Evolutionary conservation across 2,888 invertebrate genomes (phyloP), one percentile per base, ranked within the genome.

Genomic region (Matsumyia berberina): DNA sequence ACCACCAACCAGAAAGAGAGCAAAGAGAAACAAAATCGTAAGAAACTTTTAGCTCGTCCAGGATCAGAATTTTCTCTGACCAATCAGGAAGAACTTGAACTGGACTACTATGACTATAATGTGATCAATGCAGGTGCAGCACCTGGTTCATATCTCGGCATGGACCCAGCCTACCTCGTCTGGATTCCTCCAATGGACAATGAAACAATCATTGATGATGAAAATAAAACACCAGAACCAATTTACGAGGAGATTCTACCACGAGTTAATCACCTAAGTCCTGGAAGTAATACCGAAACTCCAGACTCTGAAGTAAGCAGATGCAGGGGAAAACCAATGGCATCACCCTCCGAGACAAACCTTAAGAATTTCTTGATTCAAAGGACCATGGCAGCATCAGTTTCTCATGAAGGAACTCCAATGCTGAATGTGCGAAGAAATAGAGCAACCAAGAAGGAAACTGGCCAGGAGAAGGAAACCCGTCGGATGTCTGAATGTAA

Each of bases 101-200:
- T 97, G 86, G 97, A 97, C 90, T 97, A 97, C 89, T 97, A 97
- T 89, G 97, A 97, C 89, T 97, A 97, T 88, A 96, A 97, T 92
- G 97, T 97, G 6, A 95, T 95, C 60, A 97, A 97, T 89, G 94
- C 94, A 0, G 96, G 95, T 80, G 96, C 96, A 7, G 96, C 95
- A 11, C 97, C 97, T 1, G 97, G 97, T 17, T 97, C 96, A 0
- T 97, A 96, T 89, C 92, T 97, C 74, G 96, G 96, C 57, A 97
- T 97, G 97, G 97, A 97, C 91, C 97, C 97, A 0, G 96, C 96
- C 0, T 97, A 96, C 90, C 92, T 97, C 53, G 95, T 97, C 0
- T 97, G 96, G 96, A 96, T 97, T 86, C 97, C 97, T 5, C 97
- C 97, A 0, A 92, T 96, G 19, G 95, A 95, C 87, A 95, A 95